These are phyloP conservation scores for Imbricaverruca yamaguchii DNA, from an alignment of 2,888 invertebrate species.

Conservation along the genomic window DNA sequence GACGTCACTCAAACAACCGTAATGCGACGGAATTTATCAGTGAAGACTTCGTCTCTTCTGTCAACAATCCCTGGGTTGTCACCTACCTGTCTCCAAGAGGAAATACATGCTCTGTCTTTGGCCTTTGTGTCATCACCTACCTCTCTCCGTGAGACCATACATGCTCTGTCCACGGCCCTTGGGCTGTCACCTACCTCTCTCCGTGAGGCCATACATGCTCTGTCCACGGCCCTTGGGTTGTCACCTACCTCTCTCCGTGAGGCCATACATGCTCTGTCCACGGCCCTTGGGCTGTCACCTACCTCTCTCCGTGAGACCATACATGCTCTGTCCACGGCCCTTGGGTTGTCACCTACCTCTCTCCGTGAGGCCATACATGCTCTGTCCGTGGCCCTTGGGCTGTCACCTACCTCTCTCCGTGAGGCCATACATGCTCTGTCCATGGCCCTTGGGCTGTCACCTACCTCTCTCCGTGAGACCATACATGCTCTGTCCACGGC, in stretches of 20 bases:
- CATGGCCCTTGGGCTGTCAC: constrained; percentile 22
- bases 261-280: constrained; percentile 22
- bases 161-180: constrained; percentile 20
- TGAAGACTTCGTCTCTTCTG: too few relatives aligned
- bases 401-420: constrained; percentile 17
- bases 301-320: constrained; percentile 22
- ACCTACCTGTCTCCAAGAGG: constrained; percentile 22
- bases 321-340: constrained; percentile 21
- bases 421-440: constrained; percentile 24
- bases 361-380: constrained; percentile 25
- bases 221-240: constrained; percentile 23
- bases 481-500: constrained; percentile 22
- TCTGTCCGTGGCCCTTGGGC: constrained; percentile 19
- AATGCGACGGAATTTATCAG: too few relatives aligned
- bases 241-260: constrained; percentile 43
- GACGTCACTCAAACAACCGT: too few relatives aligned
- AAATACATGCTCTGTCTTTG: constrained; percentile 23
- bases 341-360: too few relatives aligned
- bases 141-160: constrained; percentile 22
- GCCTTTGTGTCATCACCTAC: constrained; percentile 16
- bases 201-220: constrained; percentile 25
- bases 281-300: too few relatives aligned
- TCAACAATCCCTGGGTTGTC: too few relatives aligned
- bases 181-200: constrained; percentile 16
- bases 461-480: constrained; percentile 22